Evolutionary conservation across 2,888 invertebrate species (phyloP).

Genomic region (Melipona beecheii): DNA sequence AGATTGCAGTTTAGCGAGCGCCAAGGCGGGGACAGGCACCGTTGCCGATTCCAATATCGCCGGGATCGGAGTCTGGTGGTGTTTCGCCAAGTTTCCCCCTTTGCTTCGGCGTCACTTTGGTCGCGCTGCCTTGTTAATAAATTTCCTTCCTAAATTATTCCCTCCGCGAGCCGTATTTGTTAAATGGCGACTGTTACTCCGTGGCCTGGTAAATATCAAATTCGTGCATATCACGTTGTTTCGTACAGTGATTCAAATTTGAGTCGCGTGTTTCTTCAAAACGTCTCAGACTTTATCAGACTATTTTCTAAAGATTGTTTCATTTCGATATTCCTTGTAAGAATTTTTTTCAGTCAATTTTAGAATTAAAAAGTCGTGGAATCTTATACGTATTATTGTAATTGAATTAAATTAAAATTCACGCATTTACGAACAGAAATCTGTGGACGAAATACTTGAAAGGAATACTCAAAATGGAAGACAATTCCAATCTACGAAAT

Average conservation of each 20-base stretch:
- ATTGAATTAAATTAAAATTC: no score
- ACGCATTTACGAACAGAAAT: neutral
- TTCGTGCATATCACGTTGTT: neutral
- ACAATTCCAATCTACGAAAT: neutral
- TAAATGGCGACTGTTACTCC: neutral
- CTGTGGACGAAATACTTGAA: neutral
- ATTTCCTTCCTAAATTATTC: neutral
- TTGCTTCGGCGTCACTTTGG: neutral
- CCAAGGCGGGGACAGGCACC: neutral
- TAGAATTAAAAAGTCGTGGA: no score
- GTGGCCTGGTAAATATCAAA: neutral
- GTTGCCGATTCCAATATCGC: slow-evolving; percentile 19
- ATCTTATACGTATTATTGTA: no score
- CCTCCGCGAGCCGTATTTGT: neutral
- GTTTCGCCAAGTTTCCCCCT: neutral
- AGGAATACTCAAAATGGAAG: neutral
- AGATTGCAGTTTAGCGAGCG: slow-evolving; percentile 18
- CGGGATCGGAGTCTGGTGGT: neutral
- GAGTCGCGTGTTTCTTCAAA: no score
- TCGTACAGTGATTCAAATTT: no score
- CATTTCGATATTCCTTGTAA: no score
- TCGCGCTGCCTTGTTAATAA: slow-evolving; percentile 9
- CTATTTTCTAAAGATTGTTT: no score
- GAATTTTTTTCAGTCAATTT: no score
- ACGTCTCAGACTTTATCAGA: no score